Conservation (phyloP, 2,797 vertebrate genomes). For the Microctenopoma stevenorrisi region DNA sequence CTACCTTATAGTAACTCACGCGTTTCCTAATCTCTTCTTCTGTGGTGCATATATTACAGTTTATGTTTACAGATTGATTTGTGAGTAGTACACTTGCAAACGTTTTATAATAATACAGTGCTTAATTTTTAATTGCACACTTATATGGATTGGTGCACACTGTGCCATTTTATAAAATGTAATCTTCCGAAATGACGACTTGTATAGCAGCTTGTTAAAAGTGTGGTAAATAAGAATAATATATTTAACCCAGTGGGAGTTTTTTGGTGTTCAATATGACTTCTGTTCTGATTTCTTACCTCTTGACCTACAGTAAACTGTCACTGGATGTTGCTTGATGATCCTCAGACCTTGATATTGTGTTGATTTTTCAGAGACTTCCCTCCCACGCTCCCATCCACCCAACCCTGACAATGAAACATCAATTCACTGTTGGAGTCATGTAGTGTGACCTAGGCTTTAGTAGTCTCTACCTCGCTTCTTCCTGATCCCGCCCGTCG, state of each 20-base stretch:
- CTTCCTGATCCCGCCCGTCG: constrained; percentile 31
- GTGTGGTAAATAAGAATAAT: constrained; percentile 18
- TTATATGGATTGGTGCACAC: constrained; percentile 23
- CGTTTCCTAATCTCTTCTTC: not conserved
- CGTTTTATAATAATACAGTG: constrained; percentile 43
- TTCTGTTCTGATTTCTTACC: constrained; percentile 13
- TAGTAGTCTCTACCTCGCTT: constrained; percentile 73
- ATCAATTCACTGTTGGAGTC: constrained; percentile 37
- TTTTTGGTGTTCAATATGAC: constrained; percentile 26
- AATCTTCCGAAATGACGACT: constrained; percentile 1
- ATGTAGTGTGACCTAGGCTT: constrained; percentile 69
- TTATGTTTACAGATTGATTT: constrained; percentile 41
- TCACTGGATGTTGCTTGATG: constrained; percentile 21
- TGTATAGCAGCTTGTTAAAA: constrained; percentile 29
- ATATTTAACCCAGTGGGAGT: constrained; percentile 8
- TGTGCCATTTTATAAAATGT: constrained; percentile 28
- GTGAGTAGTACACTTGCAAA: constrained; percentile 17
- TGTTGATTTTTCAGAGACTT: constrained; percentile 18
- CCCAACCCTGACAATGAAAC: constrained; percentile 26
- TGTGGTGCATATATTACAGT: constrained; percentile 34
- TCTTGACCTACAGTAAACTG: constrained; percentile 31
- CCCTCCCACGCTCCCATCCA: constrained; percentile 19
- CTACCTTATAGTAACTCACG: not conserved
- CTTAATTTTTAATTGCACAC: constrained; percentile 41
- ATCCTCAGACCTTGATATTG: constrained; percentile 15